These are phyloP conservation scores for Hypomecis punctinalis DNA, from an alignment of 2,888 invertebrate species.

Conservation along the genomic window DNA sequence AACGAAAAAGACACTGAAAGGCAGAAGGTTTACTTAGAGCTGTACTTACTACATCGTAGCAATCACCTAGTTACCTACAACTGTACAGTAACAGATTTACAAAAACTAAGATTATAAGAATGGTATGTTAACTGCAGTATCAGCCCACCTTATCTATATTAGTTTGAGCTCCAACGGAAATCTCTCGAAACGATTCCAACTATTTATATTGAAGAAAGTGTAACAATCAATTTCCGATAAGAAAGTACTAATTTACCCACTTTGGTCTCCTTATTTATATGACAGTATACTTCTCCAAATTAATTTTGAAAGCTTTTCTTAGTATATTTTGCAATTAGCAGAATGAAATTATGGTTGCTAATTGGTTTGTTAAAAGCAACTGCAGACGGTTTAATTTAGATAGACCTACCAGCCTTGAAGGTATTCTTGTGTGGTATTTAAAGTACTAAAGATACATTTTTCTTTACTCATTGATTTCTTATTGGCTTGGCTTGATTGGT, in stretches of 20 bases:
- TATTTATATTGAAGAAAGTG: constrained; percentile 25
- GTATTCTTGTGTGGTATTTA: constrained; percentile 11
- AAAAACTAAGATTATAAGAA: background rate
- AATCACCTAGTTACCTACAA: too few species aligned
- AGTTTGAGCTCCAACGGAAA: constrained; percentile 10
- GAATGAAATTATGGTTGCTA: constrained; percentile 22
- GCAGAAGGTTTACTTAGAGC: too few species aligned
- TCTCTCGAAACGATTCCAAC: constrained; percentile 15
- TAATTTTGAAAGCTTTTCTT: constrained; percentile 25
- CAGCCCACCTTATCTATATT: constrained; percentile 8
- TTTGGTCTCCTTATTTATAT: constrained; percentile 27
- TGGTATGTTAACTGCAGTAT: constrained; percentile 4
- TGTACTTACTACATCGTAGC: too few species aligned
- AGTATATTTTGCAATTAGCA: constrained; percentile 23
- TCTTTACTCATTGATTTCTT: constrained; percentile 2
- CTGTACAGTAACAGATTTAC: background rate
- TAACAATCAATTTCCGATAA: constrained; percentile 22
- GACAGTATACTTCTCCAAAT: constrained; percentile 23
- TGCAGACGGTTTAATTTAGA: constrained; percentile 13
- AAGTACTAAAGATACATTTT: background rate
- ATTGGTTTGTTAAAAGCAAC: constrained; percentile 28
- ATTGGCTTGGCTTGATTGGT: background rate
- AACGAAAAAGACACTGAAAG: too few species aligned
- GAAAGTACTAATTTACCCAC: constrained; percentile 23
- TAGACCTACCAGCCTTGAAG: constrained; percentile 2